Evolutionary conservation across 2,113 vertebrate species (phyloP).

Genomic region (Lonchura striata): DNA sequence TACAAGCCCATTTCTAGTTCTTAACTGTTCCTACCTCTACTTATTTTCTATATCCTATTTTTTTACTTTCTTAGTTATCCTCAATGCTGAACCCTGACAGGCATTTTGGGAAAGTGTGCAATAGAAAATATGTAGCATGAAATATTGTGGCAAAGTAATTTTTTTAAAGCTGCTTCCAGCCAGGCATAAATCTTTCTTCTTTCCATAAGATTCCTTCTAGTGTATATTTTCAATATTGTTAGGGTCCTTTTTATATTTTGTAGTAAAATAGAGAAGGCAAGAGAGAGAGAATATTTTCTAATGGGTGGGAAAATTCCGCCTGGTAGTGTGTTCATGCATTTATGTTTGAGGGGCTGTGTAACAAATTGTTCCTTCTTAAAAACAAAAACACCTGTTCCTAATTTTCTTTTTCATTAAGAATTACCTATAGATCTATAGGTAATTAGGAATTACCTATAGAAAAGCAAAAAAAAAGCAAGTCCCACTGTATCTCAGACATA

Average conservation of each 20-base stretch:
- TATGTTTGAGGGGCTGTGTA: accelerated
- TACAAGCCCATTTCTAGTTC: background rate
- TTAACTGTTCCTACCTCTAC: background rate
- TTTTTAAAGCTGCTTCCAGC: background rate
- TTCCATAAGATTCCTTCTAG: background rate
- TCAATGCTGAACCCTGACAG: background rate
- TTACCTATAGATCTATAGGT: background rate
- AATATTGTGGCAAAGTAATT: background rate
- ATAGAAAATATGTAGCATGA: background rate
- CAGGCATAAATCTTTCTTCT: background rate
- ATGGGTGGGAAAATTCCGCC: background rate
- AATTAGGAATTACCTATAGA: background rate
- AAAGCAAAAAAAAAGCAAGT: too few species aligned
- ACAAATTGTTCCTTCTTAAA: background rate
- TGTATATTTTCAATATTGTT: background rate
- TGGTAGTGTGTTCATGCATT: background rate
- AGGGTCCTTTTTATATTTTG: background rate
- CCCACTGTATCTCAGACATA: background rate
- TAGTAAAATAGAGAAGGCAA: background rate
- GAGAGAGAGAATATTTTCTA: background rate
- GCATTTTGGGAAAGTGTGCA: background rate
- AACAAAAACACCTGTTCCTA: accelerated
- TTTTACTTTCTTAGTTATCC: background rate
- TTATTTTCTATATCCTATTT: background rate
- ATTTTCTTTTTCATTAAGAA: background rate